phyloP scores from a whole-genome alignment of 2,888 invertebrate genomes.

The Colostygia pectinataria region DNA sequence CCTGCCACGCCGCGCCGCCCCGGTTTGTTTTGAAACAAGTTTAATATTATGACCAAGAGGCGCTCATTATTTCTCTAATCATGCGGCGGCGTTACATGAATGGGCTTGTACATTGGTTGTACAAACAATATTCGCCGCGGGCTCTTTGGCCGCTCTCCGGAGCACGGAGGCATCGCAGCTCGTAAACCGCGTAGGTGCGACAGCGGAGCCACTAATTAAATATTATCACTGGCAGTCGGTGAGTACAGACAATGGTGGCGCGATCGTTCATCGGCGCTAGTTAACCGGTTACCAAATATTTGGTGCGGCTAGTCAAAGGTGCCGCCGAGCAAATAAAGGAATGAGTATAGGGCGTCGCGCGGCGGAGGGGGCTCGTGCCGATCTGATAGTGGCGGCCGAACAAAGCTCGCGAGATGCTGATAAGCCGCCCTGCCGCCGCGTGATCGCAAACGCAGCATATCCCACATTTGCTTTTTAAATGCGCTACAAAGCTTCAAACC shows the following conservation, averaged over 20 bases:
- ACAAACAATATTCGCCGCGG: slow-evolving; percentile 67
- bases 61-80: slow-evolving; percentile 67
- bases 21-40: slow-evolving; percentile 43
- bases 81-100: slow-evolving; percentile 54
- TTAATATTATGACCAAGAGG: slow-evolving; percentile 55
- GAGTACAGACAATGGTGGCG: slow-evolving; percentile 70
- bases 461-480: slow-evolving; percentile 55
- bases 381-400: slow-evolving; percentile 67
- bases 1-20: too few species aligned
- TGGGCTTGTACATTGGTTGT: slow-evolving; percentile 43
- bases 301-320: slow-evolving; percentile 70
- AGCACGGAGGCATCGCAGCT: slow-evolving; percentile 48
- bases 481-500: slow-evolving; percentile 31
- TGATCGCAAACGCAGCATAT: slow-evolving; percentile 57
- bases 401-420: slow-evolving; percentile 69
- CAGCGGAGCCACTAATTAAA: slow-evolving; percentile 77
- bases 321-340: slow-evolving; percentile 70
- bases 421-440: slow-evolving; percentile 54
- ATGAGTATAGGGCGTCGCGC: slow-evolving; percentile 39
- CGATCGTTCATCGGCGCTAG: slow-evolving; percentile 73
- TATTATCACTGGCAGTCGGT: slow-evolving; percentile 75
- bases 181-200: slow-evolving; percentile 69
- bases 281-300: slow-evolving; percentile 79
- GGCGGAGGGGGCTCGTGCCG: slow-evolving; percentile 52
- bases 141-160: slow-evolving; percentile 60